A percentile compares a stretch with the other conserved stretches of the same genome.
phyloP scores from a whole-genome alignment of 2,888 invertebrate species.

The Andrena chrysosceles region DNA sequence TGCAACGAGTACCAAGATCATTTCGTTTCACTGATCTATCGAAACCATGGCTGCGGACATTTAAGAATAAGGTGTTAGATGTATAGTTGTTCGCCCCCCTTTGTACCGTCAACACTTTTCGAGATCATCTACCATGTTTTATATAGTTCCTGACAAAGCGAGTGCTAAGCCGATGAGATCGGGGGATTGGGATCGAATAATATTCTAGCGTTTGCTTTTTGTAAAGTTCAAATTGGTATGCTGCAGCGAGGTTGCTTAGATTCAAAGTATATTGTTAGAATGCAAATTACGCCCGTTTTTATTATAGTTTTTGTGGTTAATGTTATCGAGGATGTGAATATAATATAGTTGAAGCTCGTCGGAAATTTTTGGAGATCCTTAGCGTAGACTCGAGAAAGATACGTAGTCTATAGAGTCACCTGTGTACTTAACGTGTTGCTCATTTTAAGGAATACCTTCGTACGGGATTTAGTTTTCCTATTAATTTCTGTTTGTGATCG shows the following conservation, averaged over 20 bases:
- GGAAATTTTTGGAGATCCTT: conserved; percentile 10
- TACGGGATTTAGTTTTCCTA: not conserved
- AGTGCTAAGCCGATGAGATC: conserved; percentile 25
- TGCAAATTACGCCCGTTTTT: conserved; percentile 27
- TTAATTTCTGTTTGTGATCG: conserved; percentile 4
- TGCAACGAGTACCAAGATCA: conserved; percentile 17
- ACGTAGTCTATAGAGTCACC: conserved; percentile 26
- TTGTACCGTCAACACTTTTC: conserved; percentile 18
- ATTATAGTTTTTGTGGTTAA: conserved; percentile 45
- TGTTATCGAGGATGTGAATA: conserved; percentile 42
- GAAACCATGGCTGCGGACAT: conserved; percentile 15
- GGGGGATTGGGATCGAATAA: not conserved
- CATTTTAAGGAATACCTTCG: not conserved
- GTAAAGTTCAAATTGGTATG: conserved; percentile 22
- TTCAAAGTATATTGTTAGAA: conserved; percentile 33
- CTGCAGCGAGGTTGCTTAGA: conserved; percentile 6
- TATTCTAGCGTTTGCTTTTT: conserved; percentile 24
- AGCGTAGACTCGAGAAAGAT: conserved; percentile 20
- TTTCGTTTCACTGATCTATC: conserved; percentile 9
- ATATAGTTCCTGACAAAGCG: conserved; percentile 38
- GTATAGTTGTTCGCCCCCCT: conserved; percentile 2
- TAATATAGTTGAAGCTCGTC: conserved; percentile 41
- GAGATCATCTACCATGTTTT: conserved; percentile 28
- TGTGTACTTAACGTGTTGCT: conserved; percentile 21
- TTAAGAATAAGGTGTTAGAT: conserved; percentile 16